Conservation (phyloP, 2,113 vertebrate species). For the Channa maculata region DNA sequence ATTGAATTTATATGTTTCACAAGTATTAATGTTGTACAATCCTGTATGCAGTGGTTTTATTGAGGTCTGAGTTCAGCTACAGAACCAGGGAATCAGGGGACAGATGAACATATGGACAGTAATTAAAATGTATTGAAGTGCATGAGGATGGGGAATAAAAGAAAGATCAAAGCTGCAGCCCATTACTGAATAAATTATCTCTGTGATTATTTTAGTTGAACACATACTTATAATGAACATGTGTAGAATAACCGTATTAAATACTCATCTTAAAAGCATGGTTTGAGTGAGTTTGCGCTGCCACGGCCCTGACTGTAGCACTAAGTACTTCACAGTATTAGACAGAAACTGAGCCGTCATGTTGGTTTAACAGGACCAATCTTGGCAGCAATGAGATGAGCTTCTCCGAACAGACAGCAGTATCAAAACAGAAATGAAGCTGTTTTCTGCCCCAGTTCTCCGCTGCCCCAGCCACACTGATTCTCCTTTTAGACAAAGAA, state of each 20-base stretch:
- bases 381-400: conserved; percentile 49
- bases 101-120: conserved; percentile 37
- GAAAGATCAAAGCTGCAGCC: conserved; percentile 64
- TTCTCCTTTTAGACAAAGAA: conserved; percentile 65
- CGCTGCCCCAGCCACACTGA: conserved; percentile 44
- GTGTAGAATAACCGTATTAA: conserved; percentile 48
- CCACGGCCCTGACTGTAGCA: not conserved
- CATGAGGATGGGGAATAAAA: conserved; percentile 40
- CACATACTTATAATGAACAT: conserved; percentile 52
- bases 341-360: conserved; percentile 45
- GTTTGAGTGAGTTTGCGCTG: conserved; percentile 23
- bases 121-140: conserved; percentile 58
- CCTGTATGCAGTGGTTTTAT: conserved; percentile 6
- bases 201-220: conserved; percentile 47
- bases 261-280: conserved; percentile 40
- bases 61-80: conserved; percentile 52
- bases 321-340: conserved; percentile 39
- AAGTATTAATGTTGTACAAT: conserved; percentile 2
- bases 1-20: not conserved
- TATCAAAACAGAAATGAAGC: conserved; percentile 55
- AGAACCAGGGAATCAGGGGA: conserved; percentile 13
- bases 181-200: conserved; percentile 64
- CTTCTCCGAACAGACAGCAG: conserved; percentile 33
- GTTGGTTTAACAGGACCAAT: conserved; percentile 42
- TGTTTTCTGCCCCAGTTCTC: conserved; percentile 69